These are phyloP conservation scores for Sitta europaea DNA, from an alignment of 2,113 vertebrate genomes.

Conservation along the genomic window DNA sequence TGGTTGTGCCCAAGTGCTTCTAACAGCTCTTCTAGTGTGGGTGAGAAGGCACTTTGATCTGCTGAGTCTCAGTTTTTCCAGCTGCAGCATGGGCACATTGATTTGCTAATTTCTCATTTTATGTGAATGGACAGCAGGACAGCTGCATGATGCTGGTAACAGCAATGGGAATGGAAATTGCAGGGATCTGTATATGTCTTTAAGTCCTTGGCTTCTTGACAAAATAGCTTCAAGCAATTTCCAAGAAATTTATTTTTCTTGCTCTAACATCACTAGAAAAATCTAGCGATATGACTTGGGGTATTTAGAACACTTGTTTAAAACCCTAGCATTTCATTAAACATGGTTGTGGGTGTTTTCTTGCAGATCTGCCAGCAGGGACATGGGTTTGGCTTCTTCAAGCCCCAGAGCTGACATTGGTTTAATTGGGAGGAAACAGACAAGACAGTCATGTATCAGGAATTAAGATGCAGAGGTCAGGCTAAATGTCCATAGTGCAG, in stretches of 20 bases:
- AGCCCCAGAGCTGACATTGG: not conserved
- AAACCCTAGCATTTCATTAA: not conserved
- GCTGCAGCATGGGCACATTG: not conserved
- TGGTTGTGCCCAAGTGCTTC: not conserved
- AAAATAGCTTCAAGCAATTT: not conserved
- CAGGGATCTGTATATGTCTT: rapidly evolving
- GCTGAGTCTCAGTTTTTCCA: not conserved
- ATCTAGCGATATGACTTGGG: not conserved
- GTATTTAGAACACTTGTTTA: not conserved
- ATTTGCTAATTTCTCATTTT: not conserved
- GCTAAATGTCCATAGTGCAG: not conserved
- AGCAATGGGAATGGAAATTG: not conserved
- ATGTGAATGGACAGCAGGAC: not conserved
- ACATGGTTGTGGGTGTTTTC: rapidly evolving
- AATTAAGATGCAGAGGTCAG: not conserved
- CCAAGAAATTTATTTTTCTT: not conserved
- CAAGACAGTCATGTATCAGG: not conserved
- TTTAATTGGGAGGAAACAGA: not conserved
- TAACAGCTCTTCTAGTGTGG: not conserved
- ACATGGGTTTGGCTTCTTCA: not conserved
- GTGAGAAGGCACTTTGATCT: not conserved
- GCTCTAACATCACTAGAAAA: not conserved
- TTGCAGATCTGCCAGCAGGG: not conserved
- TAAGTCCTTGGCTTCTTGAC: not conserved
- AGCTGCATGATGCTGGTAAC: not conserved